Evolutionary conservation across 2,797 vertebrate genomes (phyloP), one percentile per base, ranked within the genome.

Genomic region (Allobates femoralis): DNA sequence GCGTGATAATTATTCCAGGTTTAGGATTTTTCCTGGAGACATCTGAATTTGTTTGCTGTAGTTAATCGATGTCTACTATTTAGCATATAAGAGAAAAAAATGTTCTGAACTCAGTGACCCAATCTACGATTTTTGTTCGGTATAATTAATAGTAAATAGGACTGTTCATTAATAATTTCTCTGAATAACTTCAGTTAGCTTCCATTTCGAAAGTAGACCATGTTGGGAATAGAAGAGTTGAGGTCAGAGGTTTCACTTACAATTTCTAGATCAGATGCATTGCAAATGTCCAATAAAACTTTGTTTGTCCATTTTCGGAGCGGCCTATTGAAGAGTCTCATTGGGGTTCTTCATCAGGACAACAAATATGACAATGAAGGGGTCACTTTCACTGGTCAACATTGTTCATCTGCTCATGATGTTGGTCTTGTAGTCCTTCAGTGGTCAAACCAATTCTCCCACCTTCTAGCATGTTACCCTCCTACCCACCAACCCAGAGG

Each of bases 1-100:
- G 34, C 50, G 55, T 81, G 50, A 34, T 81, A 67, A 81, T 81
- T 81, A 81, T 69, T 81, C 21, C 11, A 55, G 66, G n/a, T 53
- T 67, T 19, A 64, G 34, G 64, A 30, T 41, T 28, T 69, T 37
- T 64, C n/a, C 58, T 30, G 34, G 23, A 41, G 78, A 64, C 11
- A 23, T n/a, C 19, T 50, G 23, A 66, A 80, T 81, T 81, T 81
- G 46, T 64, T 69, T 26, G 41, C 66, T 67, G 3, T 15, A 3
- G n/a, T 26, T 51, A 34, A 28, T 12, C 51, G 58, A 12, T 80
- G 37, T 46, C 16, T 64, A 66, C 79, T 81, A 46, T 51, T 51
- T 32, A 34, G 11, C 41, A 32, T 67, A 8, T 46, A 46, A 46
- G 5, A 11, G 41, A 62, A 32, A 66, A 37, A 67, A 37, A 10